A percentile compares a stretch with the other conserved stretches of the same genome.
phyloP scores from a whole-genome alignment of 2,797 vertebrate genomes.

The Trichosurus vulpecula region DNA sequence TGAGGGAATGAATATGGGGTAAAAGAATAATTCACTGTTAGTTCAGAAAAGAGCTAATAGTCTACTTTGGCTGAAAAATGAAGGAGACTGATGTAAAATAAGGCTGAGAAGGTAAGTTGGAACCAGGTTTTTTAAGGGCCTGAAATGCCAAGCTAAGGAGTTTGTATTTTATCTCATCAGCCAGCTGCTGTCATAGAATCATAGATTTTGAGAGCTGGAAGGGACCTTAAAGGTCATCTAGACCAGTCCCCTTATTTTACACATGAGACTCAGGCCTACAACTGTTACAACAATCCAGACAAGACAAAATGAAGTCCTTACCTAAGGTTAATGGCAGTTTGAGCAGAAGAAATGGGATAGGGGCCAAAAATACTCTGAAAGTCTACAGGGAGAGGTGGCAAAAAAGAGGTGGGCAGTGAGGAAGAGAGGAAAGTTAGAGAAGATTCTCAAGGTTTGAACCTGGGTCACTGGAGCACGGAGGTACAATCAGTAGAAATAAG shows the following conservation, averaged over 20 bases:
- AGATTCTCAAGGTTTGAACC: background rate
- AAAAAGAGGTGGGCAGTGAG: background rate
- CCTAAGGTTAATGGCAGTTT: background rate
- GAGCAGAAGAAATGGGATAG: background rate
- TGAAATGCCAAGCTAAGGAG: background rate
- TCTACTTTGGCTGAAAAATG: background rate
- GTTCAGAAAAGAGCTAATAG: background rate
- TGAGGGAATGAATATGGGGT: background rate
- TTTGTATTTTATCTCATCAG: background rate
- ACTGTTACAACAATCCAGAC: background rate
- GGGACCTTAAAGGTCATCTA: background rate
- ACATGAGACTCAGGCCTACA: background rate
- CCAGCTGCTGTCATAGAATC: background rate
- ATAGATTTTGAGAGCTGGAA: background rate
- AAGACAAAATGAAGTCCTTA: background rate
- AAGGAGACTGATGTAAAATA: background rate
- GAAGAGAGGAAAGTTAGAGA: background rate
- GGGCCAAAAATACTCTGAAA: background rate
- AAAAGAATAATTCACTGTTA: background rate
- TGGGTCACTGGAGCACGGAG: background rate
- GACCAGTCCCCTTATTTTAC: background rate
- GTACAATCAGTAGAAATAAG: background rate
- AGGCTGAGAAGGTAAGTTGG: background rate
- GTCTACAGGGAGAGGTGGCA: background rate
- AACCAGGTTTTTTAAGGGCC: background rate